Base-by-base conservation (phyloP, 1,140 invertebrate genomes). In the Drosophila novamexicana region DNA sequence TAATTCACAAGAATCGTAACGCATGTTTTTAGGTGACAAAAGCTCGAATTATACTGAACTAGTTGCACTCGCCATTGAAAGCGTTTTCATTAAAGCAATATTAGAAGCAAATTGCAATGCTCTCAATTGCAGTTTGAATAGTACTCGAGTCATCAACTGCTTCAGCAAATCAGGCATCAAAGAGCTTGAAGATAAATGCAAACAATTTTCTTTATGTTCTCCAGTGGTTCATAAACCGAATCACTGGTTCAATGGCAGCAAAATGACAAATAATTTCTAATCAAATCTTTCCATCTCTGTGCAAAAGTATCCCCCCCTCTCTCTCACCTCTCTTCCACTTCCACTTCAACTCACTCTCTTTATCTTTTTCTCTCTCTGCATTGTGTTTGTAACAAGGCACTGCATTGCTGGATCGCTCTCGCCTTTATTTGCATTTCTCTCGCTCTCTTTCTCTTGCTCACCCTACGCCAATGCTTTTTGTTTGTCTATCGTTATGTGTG, bases 221-320 rank as follows among this genome's bases (percentile, higher is more conserved):
- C 12, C 12, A 36, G 8, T 42, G 64, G 50, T 56, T 49, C 53
- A 58, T 57, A 32, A 66, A 66, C 53, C 9, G 40, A 58, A 50
- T 12, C 32, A 45, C 10, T 36, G 45, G 42, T 47, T 47, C 42
- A 61, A 62, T 62, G 44, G 45, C 59, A 37, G 59, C 47, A 50
- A 52, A 52, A 42, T 1, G 36, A 40, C 37, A 52, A 50, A 63
- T 63, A 52, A 52, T 63, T 52, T 50, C 7, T 39, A 36, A 18
- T 12, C 16, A 52, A 63, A 37, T 63, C 53, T 56, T 18, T 12
- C 0, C 16, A 56, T 53, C 50, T 53, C 8, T 2, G 10, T 18
- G 32, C 32, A 10, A 53, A 53, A 16, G 34, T 36, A n/a, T 36
- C 9, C 5, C 14, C 6, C 12, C 3, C 29, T 12, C 39, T 16